phyloP scores from a whole-genome alignment of 2,797 vertebrate genomes.

The Xiphorhynchus erythropygius region DNA sequence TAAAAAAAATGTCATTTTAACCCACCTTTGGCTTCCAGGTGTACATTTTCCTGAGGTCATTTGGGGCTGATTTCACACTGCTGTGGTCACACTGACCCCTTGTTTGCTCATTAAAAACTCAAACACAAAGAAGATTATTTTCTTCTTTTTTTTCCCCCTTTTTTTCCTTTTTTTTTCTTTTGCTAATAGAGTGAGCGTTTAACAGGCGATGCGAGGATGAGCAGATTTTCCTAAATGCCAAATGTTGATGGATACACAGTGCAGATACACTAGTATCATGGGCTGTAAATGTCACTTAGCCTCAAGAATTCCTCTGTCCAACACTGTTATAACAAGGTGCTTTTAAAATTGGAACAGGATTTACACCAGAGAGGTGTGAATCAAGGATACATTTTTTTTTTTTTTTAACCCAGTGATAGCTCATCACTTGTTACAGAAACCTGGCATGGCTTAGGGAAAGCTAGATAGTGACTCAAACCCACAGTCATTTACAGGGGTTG shows the following conservation, averaged over 20 bases:
- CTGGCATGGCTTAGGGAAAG: slow-evolving; percentile 43
- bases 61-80: background rate
- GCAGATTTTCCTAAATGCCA: slow-evolving; percentile 71
- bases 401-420: slow-evolving; percentile 26
- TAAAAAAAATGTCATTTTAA: background rate
- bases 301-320: slow-evolving; percentile 65
- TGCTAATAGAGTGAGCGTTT: slow-evolving; percentile 37
- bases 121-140: background rate
- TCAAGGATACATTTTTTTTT: slow-evolving; percentile 25
- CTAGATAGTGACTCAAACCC: slow-evolving; percentile 9
- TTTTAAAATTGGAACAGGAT: slow-evolving; percentile 62
- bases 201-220: slow-evolving; percentile 48
- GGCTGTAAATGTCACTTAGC: slow-evolving; percentile 71
- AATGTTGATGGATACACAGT: slow-evolving; percentile 64
- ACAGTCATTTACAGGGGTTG: slow-evolving; percentile 29
- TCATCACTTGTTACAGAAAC: slow-evolving; percentile 60
- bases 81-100: background rate
- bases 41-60: slow-evolving; percentile 12
- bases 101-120: background rate
- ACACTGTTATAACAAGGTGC: slow-evolving; percentile 67
- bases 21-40: slow-evolving; percentile 49
- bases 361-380: slow-evolving; percentile 66
- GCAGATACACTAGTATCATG: slow-evolving; percentile 52
- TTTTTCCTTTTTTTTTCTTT: background rate
- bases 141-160: background rate